Conservation (phyloP, 2,888 invertebrate species). For the Nipponacmea schrenckii region DNA sequence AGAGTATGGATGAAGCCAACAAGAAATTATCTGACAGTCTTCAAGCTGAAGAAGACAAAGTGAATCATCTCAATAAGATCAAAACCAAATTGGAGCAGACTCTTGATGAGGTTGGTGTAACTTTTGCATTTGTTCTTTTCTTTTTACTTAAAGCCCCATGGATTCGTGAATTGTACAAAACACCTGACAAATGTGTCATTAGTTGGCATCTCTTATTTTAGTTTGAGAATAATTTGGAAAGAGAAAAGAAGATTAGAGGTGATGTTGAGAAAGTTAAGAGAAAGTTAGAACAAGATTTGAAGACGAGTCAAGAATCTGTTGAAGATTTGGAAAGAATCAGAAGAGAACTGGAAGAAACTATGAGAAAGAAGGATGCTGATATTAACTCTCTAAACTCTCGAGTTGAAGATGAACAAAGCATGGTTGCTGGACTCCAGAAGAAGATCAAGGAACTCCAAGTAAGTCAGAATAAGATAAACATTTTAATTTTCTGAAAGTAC, state of each 20-base stretch:
- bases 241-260: constrained; percentile 97
- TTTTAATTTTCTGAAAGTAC: neutral
- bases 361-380: constrained; percentile 91
- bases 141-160: too few species aligned
- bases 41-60: constrained; percentile 94
- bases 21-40: constrained; percentile 66
- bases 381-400: constrained; percentile 90
- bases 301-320: constrained; percentile 72
- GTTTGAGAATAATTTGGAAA: constrained; percentile 96
- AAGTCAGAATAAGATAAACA: neutral
- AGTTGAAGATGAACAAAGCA: constrained; percentile 97
- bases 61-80: constrained; percentile 98
- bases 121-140: too few species aligned
- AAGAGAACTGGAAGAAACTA: constrained; percentile 37
- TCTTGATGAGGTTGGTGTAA: constrained; percentile 78
- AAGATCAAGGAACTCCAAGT: constrained; percentile 95
- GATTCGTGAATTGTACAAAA: too few species aligned
- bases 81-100: constrained; percentile 98
- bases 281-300: constrained; percentile 99
- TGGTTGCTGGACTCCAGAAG: constrained; percentile 95
- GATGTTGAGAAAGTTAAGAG: constrained; percentile 98
- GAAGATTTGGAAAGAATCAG: constrained; percentile 68
- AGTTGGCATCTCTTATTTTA: constrained; percentile 18
- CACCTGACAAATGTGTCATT: too few species aligned
- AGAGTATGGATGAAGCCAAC: constrained; percentile 85